phyloP scores from a whole-genome alignment of 2,888 invertebrate genomes.

The Ctenicera cuprea region DNA sequence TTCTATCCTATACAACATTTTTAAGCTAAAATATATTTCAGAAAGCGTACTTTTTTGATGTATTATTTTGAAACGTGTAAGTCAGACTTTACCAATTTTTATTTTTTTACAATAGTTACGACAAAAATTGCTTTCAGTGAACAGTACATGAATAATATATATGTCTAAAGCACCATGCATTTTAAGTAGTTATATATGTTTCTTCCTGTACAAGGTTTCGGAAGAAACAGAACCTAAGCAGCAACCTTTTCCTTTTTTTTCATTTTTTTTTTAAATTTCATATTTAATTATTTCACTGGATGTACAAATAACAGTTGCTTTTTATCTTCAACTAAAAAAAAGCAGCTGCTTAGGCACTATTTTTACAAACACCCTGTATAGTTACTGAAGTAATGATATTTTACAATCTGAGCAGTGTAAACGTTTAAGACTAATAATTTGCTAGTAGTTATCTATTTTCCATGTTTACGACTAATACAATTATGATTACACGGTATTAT shows the following conservation, averaged over 20 bases:
- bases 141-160: neutral
- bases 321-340: neutral
- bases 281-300: neutral
- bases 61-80: slow-evolving; percentile 7
- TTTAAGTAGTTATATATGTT: slow-evolving; percentile 16
- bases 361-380: slow-evolving; percentile 36
- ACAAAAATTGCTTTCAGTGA: slow-evolving; percentile 20
- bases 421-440: no score
- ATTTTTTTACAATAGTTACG: neutral
- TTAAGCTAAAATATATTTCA: slow-evolving; percentile 7
- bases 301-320: neutral
- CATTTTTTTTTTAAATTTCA: neutral
- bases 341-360: slow-evolving; percentile 21
- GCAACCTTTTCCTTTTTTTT: neutral
- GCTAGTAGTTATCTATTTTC: neutral
- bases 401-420: slow-evolving; percentile 17
- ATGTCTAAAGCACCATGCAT: slow-evolving; percentile 25
- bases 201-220: slow-evolving; percentile 16
- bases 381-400: slow-evolving; percentile 23
- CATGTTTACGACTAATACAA: neutral
- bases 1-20: slow-evolving; percentile 27
- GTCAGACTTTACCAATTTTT: neutral
- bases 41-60: slow-evolving; percentile 12
- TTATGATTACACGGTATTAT: no score
- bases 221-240: slow-evolving; percentile 22